Evolutionary conservation across 1,140 invertebrate genomes (phyloP).

Genomic region (Trachelipus rathkii): DNA sequence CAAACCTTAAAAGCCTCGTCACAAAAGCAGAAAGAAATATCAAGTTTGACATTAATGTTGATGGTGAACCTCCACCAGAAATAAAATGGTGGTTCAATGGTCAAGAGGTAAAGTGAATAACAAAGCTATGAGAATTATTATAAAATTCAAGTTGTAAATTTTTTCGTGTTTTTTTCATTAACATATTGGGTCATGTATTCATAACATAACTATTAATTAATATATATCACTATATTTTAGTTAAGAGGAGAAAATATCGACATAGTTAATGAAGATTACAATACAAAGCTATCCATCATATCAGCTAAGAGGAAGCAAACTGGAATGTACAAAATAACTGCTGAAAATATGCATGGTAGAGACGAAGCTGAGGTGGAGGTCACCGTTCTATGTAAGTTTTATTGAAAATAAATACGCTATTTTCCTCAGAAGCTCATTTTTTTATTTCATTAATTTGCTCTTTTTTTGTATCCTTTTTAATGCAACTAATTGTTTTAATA

Average conservation of each 20-base stretch:
- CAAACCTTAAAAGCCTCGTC: constrained; percentile 83
- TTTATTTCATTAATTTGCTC: background rate
- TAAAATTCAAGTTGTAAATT: background rate
- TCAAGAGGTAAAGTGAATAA: constrained; percentile 51
- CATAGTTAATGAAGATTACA: constrained; percentile 85
- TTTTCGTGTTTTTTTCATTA: background rate
- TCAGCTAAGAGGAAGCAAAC: constrained; percentile 78
- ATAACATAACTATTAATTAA: no score
- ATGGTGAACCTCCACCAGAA: constrained; percentile 88
- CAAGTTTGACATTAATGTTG: constrained; percentile 87
- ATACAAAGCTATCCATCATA: constrained; percentile 83
- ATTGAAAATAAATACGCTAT: background rate
- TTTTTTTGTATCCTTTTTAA: constrained; percentile 30
- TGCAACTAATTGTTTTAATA: constrained; percentile 1
- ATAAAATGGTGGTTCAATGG: constrained; percentile 77
- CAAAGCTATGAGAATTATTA: background rate
- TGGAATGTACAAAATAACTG: constrained; percentile 84
- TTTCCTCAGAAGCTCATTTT: no score
- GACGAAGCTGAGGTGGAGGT: constrained; percentile 92
- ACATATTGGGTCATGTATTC: no score
- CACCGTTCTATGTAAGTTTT: constrained; percentile 72
- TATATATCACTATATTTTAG: background rate
- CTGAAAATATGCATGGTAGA: constrained; percentile 84
- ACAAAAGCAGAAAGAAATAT: constrained; percentile 87
- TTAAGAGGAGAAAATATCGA: constrained; percentile 64